Evolutionary conservation across 2,888 invertebrate species (phyloP), one percentile per base, ranked within the genome.

Genomic region (Cybosia mesomella): DNA sequence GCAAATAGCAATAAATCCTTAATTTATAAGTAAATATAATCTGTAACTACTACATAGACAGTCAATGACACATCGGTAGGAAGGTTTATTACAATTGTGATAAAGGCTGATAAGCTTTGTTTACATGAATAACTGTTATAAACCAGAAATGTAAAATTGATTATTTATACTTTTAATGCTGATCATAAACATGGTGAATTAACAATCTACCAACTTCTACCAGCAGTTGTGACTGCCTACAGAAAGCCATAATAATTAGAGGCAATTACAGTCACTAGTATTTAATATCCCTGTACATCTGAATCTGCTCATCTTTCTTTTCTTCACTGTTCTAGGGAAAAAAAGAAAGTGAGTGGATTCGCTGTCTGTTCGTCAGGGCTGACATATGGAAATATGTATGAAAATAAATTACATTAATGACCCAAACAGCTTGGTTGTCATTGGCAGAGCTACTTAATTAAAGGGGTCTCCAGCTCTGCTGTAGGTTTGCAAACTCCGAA

Each of bases 31-130:
- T 22, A 55, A 24, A 55, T 32, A 32, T 32, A 58, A 58, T 58
- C 10, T 34, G n/a, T 58, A 28, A 24, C 11, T 55, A 55, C 15
- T 55, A 49, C 13, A 60, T 58, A 49, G 59, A 72, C 68, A 70
- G 77, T 81, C 80, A 82, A 79, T 83, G 80, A 84, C 75, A 82
- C 70, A 74, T 71, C 21, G 28, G 43, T 69, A 76, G 70, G 68
- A 80, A 79, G 34, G 67, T 76, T 72, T 75, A 72, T 58, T 75
- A 68, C 77, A 81, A 67, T 71, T 71, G 18, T 72, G 89, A 90
- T 90, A 89, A 88, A 77, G 63, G 69, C 65, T 75, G 86, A 86
- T 87, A 85, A 83, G 71, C 67, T 68, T 64, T 82, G 81, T 83
- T 83, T 83, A 83, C 79, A 73, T 75, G 55, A 71, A 80, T 77